Evolutionary conservation across 2,797 vertebrate species (phyloP).

Genomic region (Cynodonichthys magdalenae): DNA sequence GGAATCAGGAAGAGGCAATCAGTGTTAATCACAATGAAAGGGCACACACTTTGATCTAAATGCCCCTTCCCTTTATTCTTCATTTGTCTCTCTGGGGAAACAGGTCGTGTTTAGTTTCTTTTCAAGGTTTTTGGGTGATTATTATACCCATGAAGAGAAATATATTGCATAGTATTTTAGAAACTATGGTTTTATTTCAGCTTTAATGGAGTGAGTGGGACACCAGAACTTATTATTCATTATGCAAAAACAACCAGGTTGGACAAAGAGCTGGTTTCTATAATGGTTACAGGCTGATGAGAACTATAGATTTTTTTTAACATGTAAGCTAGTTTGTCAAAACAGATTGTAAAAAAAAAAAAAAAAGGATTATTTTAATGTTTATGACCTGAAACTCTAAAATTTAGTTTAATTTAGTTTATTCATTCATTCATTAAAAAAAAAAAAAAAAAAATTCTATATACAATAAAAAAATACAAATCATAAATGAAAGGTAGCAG

Average conservation of each 20-base stretch:
- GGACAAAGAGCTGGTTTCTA: background rate
- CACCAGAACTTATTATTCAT: background rate
- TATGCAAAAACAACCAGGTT: background rate
- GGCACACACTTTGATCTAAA: conserved; percentile 56
- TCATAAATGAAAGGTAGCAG: no score
- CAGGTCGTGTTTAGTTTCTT: conserved; percentile 42
- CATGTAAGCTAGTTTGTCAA: no score
- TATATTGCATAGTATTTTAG: conserved; percentile 24
- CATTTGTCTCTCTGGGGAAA: conserved; percentile 29
- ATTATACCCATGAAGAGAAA: conserved; percentile 64
- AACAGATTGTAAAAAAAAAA: no score
- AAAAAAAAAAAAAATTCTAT: no score
- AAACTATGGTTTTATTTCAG: conserved; percentile 15
- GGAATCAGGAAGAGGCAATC: conserved; percentile 67
- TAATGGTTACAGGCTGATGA: background rate
- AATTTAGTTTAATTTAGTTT: no score
- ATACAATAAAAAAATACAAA: no score
- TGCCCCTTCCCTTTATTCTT: conserved; percentile 25
- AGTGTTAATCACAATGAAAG: conserved; percentile 74
- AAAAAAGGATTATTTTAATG: conserved; percentile 3
- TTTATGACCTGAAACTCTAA: conserved; percentile 11
- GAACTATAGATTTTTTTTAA: background rate
- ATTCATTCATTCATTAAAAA: no score
- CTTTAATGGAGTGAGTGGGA: conserved; percentile 7
- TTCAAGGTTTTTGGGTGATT: conserved; percentile 54